phyloP scores from a whole-genome alignment of 2,888 invertebrate species.

The Scaptomyza polygonia region DNA sequence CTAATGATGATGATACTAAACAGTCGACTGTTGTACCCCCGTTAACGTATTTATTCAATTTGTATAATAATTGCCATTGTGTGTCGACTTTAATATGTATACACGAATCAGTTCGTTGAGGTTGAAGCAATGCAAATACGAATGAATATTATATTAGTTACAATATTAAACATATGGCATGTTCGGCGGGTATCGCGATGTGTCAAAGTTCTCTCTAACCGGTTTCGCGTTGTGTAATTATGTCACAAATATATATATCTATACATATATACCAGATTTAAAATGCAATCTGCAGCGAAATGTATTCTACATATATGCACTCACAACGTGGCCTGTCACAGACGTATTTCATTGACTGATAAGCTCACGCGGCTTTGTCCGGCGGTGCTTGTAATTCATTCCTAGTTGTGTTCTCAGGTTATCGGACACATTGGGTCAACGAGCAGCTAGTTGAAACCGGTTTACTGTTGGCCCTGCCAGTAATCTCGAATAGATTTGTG shows the following conservation, averaged over 20 bases:
- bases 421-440: conserved; percentile 53
- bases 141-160: conserved; percentile 1
- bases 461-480: conserved; percentile 31
- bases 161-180: conserved; percentile 44
- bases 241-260: too few species aligned
- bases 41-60: conserved; percentile 57
- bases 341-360: conserved; percentile 35
- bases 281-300: conserved; percentile 6
- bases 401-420: conserved; percentile 54
- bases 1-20: conserved; percentile 59
- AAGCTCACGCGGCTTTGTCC: conserved; percentile 45
- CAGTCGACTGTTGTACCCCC: conserved; percentile 21
- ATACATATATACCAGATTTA: conserved; percentile 43
- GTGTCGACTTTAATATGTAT: conserved; percentile 7
- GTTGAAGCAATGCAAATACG: conserved; percentile 14
- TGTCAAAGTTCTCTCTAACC: conserved; percentile 15
- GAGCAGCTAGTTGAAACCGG: conserved; percentile 58
- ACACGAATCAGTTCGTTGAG: not conserved
- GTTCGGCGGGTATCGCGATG: conserved; percentile 13
- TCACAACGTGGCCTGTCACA: conserved; percentile 15
- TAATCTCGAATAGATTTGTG: conserved; percentile 54
- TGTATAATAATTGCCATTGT: conserved; percentile 30
- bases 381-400: conserved; percentile 59
- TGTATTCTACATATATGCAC: conserved; percentile 10
- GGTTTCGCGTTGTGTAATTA: conserved; percentile 44